A percentile compares a stretch with the other conserved stretches of the same genome.
These are phyloP conservation scores for Amphiprion percula DNA, from an alignment of 2,113 vertebrate species.

Conservation along the genomic window DNA sequence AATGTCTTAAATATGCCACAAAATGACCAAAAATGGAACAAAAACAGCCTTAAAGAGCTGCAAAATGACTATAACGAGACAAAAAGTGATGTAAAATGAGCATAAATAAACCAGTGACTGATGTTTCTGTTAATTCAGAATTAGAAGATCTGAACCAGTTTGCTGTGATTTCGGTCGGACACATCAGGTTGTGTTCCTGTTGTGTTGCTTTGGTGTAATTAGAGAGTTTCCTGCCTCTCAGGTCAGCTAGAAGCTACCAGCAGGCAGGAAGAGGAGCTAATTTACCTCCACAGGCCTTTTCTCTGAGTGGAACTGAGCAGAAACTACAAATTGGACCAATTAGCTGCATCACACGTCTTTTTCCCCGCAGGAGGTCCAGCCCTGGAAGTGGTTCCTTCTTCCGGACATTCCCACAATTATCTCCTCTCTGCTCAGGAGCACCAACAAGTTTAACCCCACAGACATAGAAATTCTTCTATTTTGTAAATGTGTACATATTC, in stretches of 20 bases:
- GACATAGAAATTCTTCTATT: no score
- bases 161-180: no score
- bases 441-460: no score
- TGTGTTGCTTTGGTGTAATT: slow-evolving; percentile 9
- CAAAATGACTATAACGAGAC: no score
- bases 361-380: neutral
- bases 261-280: slow-evolving; percentile 12
- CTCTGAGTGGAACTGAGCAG: neutral
- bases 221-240: slow-evolving; percentile 26
- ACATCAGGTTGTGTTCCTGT: neutral
- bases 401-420: neutral
- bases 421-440: neutral
- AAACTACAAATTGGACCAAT: slow-evolving; percentile 31
- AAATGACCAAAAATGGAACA: no score
- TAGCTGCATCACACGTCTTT: slow-evolving; percentile 12
- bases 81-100: no score
- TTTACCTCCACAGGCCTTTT: slow-evolving; percentile 9
- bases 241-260: slow-evolving; percentile 1
- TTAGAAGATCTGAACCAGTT: no score
- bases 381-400: neutral
- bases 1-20: no score
- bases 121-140: no score
- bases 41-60: no score
- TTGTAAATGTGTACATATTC: no score
- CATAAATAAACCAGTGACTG: no score